Conservation (phyloP, 2,113 vertebrate genomes). For the Crotalus tigris region DNA sequence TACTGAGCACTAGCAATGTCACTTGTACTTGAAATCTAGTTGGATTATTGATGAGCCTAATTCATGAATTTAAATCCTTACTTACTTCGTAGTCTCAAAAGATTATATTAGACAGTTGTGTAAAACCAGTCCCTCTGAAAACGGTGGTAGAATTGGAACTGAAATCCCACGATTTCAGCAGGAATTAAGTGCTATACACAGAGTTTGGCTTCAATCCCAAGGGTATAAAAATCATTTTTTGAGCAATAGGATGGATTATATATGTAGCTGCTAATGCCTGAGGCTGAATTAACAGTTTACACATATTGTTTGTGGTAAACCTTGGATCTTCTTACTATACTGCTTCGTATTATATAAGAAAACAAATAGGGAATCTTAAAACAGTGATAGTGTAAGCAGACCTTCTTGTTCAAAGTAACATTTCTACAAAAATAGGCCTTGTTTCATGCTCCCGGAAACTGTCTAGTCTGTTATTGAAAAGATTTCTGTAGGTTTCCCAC, state of each 20-base stretch:
- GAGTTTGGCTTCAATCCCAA: not conserved
- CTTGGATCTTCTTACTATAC: not conserved
- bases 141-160: not conserved
- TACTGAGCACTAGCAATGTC: not conserved
- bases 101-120: not conserved
- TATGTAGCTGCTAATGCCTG: not conserved
- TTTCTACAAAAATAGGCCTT: conserved; percentile 40
- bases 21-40: not conserved
- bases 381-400: conserved; percentile 11
- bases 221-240: not conserved
- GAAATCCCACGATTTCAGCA: not conserved
- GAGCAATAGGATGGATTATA: not conserved
- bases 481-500: conserved; percentile 60
- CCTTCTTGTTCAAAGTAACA: conserved; percentile 41
- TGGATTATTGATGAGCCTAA: not conserved
- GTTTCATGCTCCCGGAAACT: conserved; percentile 29
- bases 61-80: not conserved
- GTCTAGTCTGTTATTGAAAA: conserved; percentile 50
- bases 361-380: conserved; percentile 26
- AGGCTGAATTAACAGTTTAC: not conserved
- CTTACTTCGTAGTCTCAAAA: not conserved
- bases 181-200: not conserved
- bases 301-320: not conserved
- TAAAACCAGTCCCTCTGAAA: not conserved
- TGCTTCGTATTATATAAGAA: conserved; percentile 18